Percentiles rank a stretch among this genome's conserved stretches.
phyloP scores from a whole-genome alignment of 2,797 vertebrate species.

The Eospalax fontanierii region DNA sequence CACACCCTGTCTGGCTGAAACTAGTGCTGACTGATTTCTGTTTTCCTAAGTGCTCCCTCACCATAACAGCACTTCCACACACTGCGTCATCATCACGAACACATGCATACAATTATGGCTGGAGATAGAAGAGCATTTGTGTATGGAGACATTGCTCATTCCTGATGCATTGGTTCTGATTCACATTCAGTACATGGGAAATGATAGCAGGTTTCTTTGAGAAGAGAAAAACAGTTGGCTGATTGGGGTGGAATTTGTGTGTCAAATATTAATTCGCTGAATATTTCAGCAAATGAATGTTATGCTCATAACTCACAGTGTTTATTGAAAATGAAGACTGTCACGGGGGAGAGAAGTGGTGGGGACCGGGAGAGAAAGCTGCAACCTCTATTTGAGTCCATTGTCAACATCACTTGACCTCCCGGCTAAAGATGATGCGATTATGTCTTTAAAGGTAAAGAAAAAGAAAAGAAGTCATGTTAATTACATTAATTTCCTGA shows the following conservation, averaged over 20 bases:
- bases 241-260: conserved; percentile 73
- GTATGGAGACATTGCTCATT: conserved; percentile 67
- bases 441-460: conserved; percentile 76
- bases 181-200: conserved; percentile 70
- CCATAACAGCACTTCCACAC: conserved; percentile 59
- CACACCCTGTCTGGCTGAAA: conserved; percentile 72
- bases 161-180: conserved; percentile 70
- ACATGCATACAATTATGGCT: conserved; percentile 65
- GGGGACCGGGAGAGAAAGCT: background rate
- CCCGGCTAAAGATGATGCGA: conserved; percentile 58
- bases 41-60: conserved; percentile 78
- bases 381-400: conserved; percentile 63
- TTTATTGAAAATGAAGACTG: conserved; percentile 76
- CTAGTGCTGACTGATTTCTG: conserved; percentile 69
- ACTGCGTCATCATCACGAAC: conserved; percentile 48
- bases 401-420: conserved; percentile 62
- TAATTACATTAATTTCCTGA: conserved; percentile 69
- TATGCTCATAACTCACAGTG: conserved; percentile 62
- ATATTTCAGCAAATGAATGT: conserved; percentile 76
- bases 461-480: conserved; percentile 1
- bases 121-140: conserved; percentile 60
- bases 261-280: conserved; percentile 79
- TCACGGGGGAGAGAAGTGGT: background rate
- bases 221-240: conserved; percentile 53
- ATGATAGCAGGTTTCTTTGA: conserved; percentile 77